These are phyloP conservation scores for Lepidurus arcticus DNA, from an alignment of 1,140 invertebrate species.

Conservation along the genomic window DNA sequence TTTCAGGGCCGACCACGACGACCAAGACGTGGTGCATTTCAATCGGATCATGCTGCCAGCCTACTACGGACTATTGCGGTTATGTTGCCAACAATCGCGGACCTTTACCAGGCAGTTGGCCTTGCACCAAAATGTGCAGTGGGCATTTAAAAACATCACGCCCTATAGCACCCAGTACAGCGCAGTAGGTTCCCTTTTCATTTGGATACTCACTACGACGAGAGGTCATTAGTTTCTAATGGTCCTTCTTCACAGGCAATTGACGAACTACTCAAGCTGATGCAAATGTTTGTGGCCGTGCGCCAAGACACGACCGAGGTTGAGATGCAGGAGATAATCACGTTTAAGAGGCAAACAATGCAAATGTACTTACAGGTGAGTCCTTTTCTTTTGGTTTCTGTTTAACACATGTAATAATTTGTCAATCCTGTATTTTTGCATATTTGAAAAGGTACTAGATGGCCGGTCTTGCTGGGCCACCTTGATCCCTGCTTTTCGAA, in stretches of 20 bases:
- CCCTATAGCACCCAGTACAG: slow-evolving; percentile 88
- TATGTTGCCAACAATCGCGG: slow-evolving; percentile 81
- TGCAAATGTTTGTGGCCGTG: slow-evolving; percentile 72
- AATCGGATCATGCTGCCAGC: slow-evolving; percentile 88
- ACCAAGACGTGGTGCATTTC: slow-evolving; percentile 87
- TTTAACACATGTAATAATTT: background rate
- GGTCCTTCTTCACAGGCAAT: slow-evolving; percentile 58
- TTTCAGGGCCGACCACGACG: slow-evolving; percentile 81
- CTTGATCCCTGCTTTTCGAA: slow-evolving; percentile 73
- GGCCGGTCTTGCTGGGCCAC: slow-evolving; percentile 81
- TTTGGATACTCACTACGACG: background rate
- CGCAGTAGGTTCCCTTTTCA: slow-evolving; percentile 50
- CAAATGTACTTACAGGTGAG: slow-evolving; percentile 67
- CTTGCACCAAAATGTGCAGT: slow-evolving; percentile 88
- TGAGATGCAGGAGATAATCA: slow-evolving; percentile 70
- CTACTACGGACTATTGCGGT: slow-evolving; percentile 83
- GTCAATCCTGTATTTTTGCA: background rate
- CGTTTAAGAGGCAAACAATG: slow-evolving; percentile 73
- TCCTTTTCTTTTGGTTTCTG: slow-evolving; percentile 15
- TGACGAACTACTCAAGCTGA: slow-evolving; percentile 82
- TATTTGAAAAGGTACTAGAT: slow-evolving; percentile 60
- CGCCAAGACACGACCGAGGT: slow-evolving; percentile 69
- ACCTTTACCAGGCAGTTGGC: slow-evolving; percentile 77
- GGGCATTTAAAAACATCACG: slow-evolving; percentile 94
- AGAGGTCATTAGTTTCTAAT: background rate